Evolutionary conservation across 1,140 invertebrate species (phyloP), one percentile per base, ranked within the genome.

Genomic region (Drosophila murphyi): DNA sequence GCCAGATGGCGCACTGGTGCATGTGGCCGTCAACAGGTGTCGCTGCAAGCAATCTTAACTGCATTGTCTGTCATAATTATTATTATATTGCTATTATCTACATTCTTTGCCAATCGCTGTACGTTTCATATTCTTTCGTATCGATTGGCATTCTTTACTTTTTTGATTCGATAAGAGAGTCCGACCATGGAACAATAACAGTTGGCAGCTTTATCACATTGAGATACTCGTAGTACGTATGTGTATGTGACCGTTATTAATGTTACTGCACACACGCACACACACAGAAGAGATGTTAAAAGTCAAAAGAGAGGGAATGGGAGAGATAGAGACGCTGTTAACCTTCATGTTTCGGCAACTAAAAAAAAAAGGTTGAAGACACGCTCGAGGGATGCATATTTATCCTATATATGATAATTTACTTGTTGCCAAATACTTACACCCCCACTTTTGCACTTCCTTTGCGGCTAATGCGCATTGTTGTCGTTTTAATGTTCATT

Each of bases 21-120:
- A 54, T 59, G 56, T 8, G 39, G 34, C 55, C 48, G 20, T 41
- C 57, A 55, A 78, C 75, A 78, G 75, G 75, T 78, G 75, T 60
- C 65, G 71, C 63, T 67, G 47, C 70, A 12, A 12, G 2, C 50
- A 32, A 34, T 52, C 50, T 20, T 5, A 10, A 29, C 28, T 28
- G 45, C 45, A 28, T 8, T 20, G 20, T 20, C 20, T 1, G 20
- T 20, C 20, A 20, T 20, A 20, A 20, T 20, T 20, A 20, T 20
- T 20, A 20, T 20, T 20, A 20, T 20, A 20, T 20, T 20, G 20
- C 20, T 20, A 20, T 20, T 20, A 20, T 20, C 20, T 1, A 20
- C 20, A 20, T 6, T 32, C 10, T 12, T 12, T 34, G 31, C 50
- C 20, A 20, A 1, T 20, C 20, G 20, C 12, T 12, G 12, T 20